phyloP scores from a whole-genome alignment of 2,888 invertebrate genomes.

The Eulithis testata region DNA sequence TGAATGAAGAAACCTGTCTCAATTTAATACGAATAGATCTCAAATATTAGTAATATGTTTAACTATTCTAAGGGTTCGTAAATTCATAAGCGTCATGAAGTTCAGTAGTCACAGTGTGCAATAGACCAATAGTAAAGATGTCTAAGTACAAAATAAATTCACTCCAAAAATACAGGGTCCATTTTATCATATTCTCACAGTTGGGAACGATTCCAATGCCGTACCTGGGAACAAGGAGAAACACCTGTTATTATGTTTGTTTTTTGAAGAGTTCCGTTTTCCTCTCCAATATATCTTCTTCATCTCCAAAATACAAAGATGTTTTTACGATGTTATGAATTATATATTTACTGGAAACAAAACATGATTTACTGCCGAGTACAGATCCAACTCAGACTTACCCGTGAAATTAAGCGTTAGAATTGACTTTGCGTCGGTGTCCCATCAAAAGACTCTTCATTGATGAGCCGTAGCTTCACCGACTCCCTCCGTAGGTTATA shows the following conservation, averaged over 20 bases:
- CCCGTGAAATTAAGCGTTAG: slow-evolving; percentile 77
- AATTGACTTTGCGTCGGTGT: slow-evolving; percentile 77
- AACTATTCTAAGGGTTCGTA: slow-evolving; percentile 56
- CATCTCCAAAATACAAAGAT: background rate
- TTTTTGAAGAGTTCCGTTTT: too few species aligned
- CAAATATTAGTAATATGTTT: slow-evolving; percentile 5
- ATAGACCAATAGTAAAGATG: slow-evolving; percentile 56
- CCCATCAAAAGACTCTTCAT: slow-evolving; percentile 79
- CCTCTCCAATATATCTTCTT: too few species aligned
- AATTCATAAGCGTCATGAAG: slow-evolving; percentile 77
- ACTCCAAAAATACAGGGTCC: slow-evolving; percentile 76
- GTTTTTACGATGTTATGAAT: background rate
- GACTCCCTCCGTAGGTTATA: slow-evolving; percentile 78
- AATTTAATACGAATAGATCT: slow-evolving; percentile 12
- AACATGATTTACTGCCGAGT: too few species aligned
- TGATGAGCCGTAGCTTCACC: slow-evolving; percentile 75
- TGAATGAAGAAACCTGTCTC: background rate
- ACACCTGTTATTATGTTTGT: background rate
- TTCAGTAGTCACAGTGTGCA: slow-evolving; percentile 66
- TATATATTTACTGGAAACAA: background rate
- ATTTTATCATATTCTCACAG: slow-evolving; percentile 56
- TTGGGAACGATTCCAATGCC: slow-evolving; percentile 70
- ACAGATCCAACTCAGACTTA: slow-evolving; percentile 42
- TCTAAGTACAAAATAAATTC: slow-evolving; percentile 67
- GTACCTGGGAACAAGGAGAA: slow-evolving; percentile 61